Percentiles rank a stretch among this genome's conserved stretches.
Evolutionary conservation across 92 coral and sea anemone species (phyloP).

Genomic region (Desmophyllum pertusum): DNA sequence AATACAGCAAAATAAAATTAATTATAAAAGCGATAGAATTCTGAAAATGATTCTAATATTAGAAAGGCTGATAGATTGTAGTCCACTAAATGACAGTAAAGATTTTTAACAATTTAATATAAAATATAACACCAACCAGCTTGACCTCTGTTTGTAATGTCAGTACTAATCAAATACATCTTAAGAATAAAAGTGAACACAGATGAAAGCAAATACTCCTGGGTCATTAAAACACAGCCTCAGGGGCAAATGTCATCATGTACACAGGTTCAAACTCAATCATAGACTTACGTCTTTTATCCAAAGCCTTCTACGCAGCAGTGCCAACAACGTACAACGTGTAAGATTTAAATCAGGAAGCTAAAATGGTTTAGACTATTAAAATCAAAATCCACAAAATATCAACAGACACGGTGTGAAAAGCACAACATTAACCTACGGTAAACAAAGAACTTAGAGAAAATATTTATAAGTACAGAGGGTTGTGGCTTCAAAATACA

Average conservation of each 20-base stretch:
- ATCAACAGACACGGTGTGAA: not conserved
- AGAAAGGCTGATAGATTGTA: not conserved
- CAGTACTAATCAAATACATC: not conserved
- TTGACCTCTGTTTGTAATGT: not conserved
- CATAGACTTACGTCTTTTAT: not conserved
- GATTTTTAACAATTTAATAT: not conserved
- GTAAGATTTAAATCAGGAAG: not conserved
- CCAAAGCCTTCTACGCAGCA: not conserved
- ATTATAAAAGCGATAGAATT: not conserved
- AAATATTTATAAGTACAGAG: conserved; percentile 13
- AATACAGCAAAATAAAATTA: not conserved
- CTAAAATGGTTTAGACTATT: not conserved
- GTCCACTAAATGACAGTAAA: not conserved
- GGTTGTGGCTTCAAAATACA: not conserved
- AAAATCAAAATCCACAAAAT: not conserved
- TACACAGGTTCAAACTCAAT: not conserved
- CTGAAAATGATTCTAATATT: not conserved
- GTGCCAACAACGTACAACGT: not conserved
- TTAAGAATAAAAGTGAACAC: not conserved
- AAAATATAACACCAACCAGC: not conserved
- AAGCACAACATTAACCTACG: not conserved
- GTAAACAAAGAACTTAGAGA: conserved; percentile 4
- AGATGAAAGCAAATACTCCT: not conserved
- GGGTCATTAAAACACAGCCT: conserved; percentile 17
- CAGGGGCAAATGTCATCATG: not conserved